These are phyloP conservation scores for Castor canadensis DNA, from an alignment of 2,113 vertebrate species.

Conservation along the genomic window DNA sequence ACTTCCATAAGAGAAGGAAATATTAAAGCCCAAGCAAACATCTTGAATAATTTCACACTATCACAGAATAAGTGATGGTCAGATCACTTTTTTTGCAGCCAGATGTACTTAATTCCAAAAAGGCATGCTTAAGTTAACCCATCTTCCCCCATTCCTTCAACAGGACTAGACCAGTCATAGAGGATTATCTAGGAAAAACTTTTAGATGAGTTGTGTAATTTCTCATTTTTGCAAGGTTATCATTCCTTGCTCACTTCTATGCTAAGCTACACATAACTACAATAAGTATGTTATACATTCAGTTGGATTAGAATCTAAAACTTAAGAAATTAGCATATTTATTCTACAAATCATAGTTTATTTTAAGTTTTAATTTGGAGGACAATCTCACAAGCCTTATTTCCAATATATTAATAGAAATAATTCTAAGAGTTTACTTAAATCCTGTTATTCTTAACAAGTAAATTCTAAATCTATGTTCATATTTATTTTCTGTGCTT, in stretches of 20 bases:
- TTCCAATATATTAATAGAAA: constrained; percentile 18
- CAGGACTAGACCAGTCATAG: background rate
- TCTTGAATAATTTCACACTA: background rate
- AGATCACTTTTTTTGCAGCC: background rate
- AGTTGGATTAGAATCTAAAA: background rate
- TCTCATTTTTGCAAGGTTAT: background rate
- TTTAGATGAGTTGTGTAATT: background rate
- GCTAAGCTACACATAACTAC: background rate
- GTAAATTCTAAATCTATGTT: constrained; percentile 21
- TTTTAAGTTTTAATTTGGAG: constrained; percentile 10
- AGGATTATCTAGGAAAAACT: background rate
- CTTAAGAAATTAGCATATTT: background rate
- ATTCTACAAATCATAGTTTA: background rate
- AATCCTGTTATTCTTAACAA: background rate
- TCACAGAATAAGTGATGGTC: background rate
- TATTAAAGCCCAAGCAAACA: background rate
- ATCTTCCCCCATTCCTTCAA: background rate
- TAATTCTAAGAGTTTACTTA: constrained; percentile 32
- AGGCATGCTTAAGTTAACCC: background rate
- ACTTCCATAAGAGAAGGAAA: background rate
- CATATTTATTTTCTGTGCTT: constrained; percentile 27
- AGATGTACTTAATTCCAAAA: background rate
- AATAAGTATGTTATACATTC: background rate
- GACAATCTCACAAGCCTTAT: background rate
- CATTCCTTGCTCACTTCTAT: background rate